phyloP scores from a whole-genome alignment of 1,140 invertebrate genomes.

The Aphis gossypii region DNA sequence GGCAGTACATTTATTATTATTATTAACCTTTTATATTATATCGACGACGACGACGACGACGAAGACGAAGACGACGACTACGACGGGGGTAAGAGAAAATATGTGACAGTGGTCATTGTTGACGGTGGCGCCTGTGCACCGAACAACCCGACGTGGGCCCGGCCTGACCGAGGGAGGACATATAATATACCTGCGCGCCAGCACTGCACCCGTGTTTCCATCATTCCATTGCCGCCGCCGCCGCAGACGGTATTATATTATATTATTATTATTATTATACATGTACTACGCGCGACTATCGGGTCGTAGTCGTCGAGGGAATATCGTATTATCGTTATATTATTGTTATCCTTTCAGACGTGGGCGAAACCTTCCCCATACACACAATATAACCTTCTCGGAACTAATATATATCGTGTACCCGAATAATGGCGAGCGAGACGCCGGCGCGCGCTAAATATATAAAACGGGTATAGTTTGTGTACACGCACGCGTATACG shows the following conservation, averaged over 20 bases:
- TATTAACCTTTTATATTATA: slow-evolving; percentile 51
- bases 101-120: slow-evolving; percentile 57
- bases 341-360: slow-evolving; percentile 36
- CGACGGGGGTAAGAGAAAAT: slow-evolving; percentile 48
- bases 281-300: neutral
- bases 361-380: slow-evolving; percentile 17
- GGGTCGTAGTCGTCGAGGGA: neutral
- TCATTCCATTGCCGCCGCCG: neutral
- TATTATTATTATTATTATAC: slow-evolving; percentile 2
- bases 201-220: slow-evolving; percentile 25
- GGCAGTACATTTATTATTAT: slow-evolving; percentile 45
- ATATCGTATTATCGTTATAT: slow-evolving; percentile 5
- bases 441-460: neutral
- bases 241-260: slow-evolving; percentile 6
- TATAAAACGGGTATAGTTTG: slow-evolving; percentile 7
- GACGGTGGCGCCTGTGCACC: slow-evolving; percentile 51
- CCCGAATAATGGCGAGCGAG: neutral
- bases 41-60: neutral
- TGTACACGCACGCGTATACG: neutral
- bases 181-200: neutral
- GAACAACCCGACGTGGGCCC: neutral
- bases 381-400: neutral
- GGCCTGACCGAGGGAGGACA: neutral
- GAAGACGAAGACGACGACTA: neutral
- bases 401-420: slow-evolving; percentile 3